Evolutionary conservation across 2,797 vertebrate species (phyloP).

Genomic region (Mycteria americana): DNA sequence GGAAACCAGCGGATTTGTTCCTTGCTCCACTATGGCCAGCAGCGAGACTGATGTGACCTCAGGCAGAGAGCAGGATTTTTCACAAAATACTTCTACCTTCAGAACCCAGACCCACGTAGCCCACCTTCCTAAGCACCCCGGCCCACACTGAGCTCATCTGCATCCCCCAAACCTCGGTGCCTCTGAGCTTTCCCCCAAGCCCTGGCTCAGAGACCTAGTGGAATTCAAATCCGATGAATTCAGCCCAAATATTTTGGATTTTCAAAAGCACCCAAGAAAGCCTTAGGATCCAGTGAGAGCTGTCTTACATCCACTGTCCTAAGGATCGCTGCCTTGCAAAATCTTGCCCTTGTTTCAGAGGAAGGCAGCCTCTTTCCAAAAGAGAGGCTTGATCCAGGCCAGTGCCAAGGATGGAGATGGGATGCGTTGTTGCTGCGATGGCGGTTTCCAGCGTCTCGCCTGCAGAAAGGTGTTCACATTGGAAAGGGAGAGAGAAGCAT

Average conservation of each 20-base stretch:
- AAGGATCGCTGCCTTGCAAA: neutral
- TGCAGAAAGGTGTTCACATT: neutral
- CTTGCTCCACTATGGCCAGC: neutral
- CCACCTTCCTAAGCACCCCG: neutral
- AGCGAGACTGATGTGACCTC: neutral
- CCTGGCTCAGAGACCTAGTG: neutral
- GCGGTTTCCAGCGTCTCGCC: neutral
- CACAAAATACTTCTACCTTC: neutral
- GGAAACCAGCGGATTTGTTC: neutral
- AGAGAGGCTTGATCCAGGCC: neutral
- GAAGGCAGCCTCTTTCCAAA: neutral
- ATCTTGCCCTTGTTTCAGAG: neutral
- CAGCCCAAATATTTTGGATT: neutral
- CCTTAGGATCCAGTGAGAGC: neutral
- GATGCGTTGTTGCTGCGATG: accelerated
- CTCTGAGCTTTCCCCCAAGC: neutral
- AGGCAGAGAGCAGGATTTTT: neutral
- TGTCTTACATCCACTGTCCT: neutral
- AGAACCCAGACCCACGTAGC: neutral
- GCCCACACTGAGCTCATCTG: neutral
- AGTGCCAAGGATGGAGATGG: neutral
- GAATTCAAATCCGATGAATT: neutral
- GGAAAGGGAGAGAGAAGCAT: neutral
- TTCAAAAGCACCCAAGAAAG: neutral
- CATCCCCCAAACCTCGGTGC: neutral